Evolutionary conservation across 2,888 invertebrate species (phyloP), one percentile per base, ranked within the genome.

Genomic region (Julus scanicus): DNA sequence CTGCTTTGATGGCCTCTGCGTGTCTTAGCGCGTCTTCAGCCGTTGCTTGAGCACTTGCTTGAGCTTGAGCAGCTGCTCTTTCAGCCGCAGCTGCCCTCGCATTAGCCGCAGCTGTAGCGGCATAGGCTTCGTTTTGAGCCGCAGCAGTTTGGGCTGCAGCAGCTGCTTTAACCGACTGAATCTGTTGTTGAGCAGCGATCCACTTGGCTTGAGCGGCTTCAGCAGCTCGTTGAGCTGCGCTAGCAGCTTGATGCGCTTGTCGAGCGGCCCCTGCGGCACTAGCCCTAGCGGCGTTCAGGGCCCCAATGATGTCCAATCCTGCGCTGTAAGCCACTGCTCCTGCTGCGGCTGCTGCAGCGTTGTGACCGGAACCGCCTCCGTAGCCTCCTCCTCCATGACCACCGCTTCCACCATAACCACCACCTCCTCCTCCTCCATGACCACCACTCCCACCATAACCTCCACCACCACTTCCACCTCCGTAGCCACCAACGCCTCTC

Each of bases 181-280:
- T 87, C 57, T 87, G 87, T 63, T 87, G 87, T 40, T 87, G 87
- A 15, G 87, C 87, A 9, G 87, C 87, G 11, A n/a, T 39, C 87
- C 87, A 87, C 80, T 87, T 87, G 29, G 71, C 71, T 71, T 80
- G 63, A 29, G 87, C 87, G 11, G 87, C 87, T 80, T 87, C 80
- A 37, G 80, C 87, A 8, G 87, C 87, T 20, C 80, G 80, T 87
- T 87, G 87, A 48, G 87, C 87, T 20, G 87, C 87, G 4, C 39
- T 57, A 2, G 71, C 87, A n/a, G 87, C 87, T 80, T 71, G 37
- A 39, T 20, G 37, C 2, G 87, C 87, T 48, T 87, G 87, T 20
- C 37, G 39, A 87, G 87, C 87, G 37, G 87, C 87, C 83, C 71
- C 63, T 44, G 80, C 87, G 83, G 87, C 87, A 11, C 71, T 87